Conservation (phyloP, 2,113 vertebrate genomes). For the Suncus etruscus region DNA sequence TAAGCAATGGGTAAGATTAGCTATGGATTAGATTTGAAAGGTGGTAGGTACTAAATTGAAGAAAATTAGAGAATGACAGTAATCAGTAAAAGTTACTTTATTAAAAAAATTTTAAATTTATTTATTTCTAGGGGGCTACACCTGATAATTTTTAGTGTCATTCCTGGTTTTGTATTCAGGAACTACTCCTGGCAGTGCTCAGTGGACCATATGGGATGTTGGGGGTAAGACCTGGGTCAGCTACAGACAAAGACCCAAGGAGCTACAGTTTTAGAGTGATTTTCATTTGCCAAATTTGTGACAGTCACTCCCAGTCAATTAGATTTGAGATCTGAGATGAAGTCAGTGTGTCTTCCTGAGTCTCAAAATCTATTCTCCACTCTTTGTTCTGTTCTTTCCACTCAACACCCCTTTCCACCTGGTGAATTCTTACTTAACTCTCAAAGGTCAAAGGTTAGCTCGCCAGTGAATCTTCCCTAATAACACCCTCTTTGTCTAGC, state of each 20-base stretch:
- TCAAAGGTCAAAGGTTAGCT: slow-evolving; percentile 50
- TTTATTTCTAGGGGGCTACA: no score
- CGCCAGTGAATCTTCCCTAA: slow-evolving; percentile 49
- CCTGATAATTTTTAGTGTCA: no score
- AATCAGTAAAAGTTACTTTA: neutral
- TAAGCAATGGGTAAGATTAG: neutral
- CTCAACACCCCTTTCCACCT: slow-evolving; percentile 60
- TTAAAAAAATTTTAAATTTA: no score
- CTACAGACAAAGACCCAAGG: no score
- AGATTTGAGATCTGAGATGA: slow-evolving; percentile 3
- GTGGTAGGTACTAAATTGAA: neutral
- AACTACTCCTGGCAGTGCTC: no score
- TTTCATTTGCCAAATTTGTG: neutral
- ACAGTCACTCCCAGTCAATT: neutral
- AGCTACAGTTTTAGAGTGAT: neutral
- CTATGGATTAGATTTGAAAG: neutral
- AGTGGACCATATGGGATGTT: no score
- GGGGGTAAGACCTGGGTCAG: no score
- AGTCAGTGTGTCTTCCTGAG: neutral
- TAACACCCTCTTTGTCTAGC: neutral
- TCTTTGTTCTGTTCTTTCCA: slow-evolving; percentile 37
- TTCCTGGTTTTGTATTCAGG: neutral
- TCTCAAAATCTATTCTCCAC: neutral
- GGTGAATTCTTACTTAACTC: slow-evolving; percentile 51
- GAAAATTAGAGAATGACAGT: neutral